Evolutionary conservation across 2,888 invertebrate species (phyloP), one percentile per base, ranked within the genome.

Genomic region (Synergus laeviventris): DNA sequence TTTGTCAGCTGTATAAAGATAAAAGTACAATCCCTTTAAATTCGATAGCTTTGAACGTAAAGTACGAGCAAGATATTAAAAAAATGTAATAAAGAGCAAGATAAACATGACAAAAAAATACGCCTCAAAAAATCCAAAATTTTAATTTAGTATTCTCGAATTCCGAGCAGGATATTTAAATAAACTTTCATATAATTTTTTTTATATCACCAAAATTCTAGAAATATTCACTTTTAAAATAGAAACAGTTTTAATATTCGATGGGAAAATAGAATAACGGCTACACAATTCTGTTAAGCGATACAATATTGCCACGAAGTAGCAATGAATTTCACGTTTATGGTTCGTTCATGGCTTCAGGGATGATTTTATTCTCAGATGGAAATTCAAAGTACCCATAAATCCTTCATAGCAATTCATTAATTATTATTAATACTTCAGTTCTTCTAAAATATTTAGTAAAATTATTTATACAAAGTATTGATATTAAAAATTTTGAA

Each of bases 251-350:
- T 49, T n/a, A 49, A n/a, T 49, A 49, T 49, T n/a, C 9, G 49
- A 49, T 18, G n/a, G n/a, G n/a, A n/a, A n/a, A 49, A 49, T 49
- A 14, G 9, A 49, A 49, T 49, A 9, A 14, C 16, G 49, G n/a
- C n/a, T 49, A n/a, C n/a, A 49, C n/a, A 49, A 49, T 49, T 49
- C n/a, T n/a, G 49, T 49, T 49, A 49, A 49, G 49, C n/a, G 49
- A 49, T 49, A 49, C 49, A n/a, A 18, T 49, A 49, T 49, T 49
- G n/a, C 9, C 49, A 49, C 49, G 49, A 49, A 49, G 49, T n/a
- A 49, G n/a, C n/a, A 49, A 49, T 49, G 49, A 8, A 18, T 49
- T 49, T 49, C 49, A 49, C 49, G n/a, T n/a, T 49, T 49, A 49
- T 49, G 49, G 49, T 49, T 49, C n/a, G 49, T 9, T 49, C n/a